phyloP scores from a whole-genome alignment of 2,888 invertebrate species.

The Amphipyra berbera region DNA sequence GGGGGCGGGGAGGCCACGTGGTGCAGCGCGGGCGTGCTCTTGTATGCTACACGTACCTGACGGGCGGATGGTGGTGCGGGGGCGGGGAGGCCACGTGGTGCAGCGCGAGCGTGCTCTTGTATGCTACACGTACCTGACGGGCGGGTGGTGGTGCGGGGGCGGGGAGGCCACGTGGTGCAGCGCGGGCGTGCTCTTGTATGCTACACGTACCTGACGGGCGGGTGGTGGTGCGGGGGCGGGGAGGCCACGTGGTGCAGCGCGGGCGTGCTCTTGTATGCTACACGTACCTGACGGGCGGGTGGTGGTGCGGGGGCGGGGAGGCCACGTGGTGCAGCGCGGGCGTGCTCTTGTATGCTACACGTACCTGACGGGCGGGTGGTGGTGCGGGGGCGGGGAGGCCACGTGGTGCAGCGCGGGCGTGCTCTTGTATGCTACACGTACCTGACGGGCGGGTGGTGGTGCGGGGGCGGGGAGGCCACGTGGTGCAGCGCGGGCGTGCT shows the following conservation, averaged over 20 bases:
- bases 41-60: constrained; percentile 69
- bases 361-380: constrained; percentile 60
- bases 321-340: constrained; percentile 95
- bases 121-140: constrained; percentile 47
- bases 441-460: constrained; percentile 63
- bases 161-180: constrained; percentile 92
- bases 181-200: constrained; percentile 95
- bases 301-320: constrained; percentile 74
- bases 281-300: constrained; percentile 56
- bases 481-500: constrained; percentile 96
- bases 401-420: constrained; percentile 95
- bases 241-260: constrained; percentile 94
- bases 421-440: constrained; percentile 89
- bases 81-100: constrained; percentile 91
- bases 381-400: constrained; percentile 85
- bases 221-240: constrained; percentile 61
- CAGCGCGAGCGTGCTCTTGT: constrained; percentile 96
- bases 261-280: constrained; percentile 93
- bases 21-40: constrained; percentile 97
- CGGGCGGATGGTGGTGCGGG: constrained; percentile 60
- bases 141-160: constrained; percentile 60
- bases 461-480: constrained; percentile 87
- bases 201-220: constrained; percentile 53
- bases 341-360: constrained; percentile 92
- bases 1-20: constrained; percentile 87